Percentiles rank a stretch among this genome's conserved stretches.
Conservation (phyloP, 2,797 vertebrate genomes). For the Austrolebias charrua region DNA sequence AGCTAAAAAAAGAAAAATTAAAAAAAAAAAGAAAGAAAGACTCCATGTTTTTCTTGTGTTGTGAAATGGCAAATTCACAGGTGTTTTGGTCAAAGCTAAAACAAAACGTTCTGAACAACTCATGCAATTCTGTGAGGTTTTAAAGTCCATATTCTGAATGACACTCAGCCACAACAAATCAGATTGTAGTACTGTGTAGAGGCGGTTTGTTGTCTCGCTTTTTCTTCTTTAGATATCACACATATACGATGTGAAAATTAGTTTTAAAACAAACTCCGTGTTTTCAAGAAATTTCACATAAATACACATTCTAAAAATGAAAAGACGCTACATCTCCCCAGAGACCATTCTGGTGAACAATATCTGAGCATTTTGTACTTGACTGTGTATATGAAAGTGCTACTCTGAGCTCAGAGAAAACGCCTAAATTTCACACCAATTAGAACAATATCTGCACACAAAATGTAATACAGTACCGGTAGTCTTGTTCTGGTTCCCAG, state of each 20-base stretch:
- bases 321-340: slow-evolving; percentile 12
- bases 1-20: too few species aligned
- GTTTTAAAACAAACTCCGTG: neutral
- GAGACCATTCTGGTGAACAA: slow-evolving; percentile 21
- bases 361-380: slow-evolving; percentile 1
- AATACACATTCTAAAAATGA: slow-evolving; percentile 10
- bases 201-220: too few species aligned
- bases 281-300: slow-evolving; percentile 12
- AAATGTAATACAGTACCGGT: slow-evolving; percentile 11
- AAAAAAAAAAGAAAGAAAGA: too few species aligned
- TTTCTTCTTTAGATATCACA: too few species aligned
- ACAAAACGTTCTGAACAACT: neutral
- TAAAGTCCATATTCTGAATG: too few species aligned
- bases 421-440: slow-evolving; percentile 63
- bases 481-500: slow-evolving; percentile 1
- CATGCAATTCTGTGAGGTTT: too few species aligned
- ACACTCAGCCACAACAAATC: too few species aligned
- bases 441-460: slow-evolving; percentile 41
- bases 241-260: slow-evolving; percentile 11
- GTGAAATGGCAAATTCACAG: too few species aligned
- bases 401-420: slow-evolving; percentile 29
- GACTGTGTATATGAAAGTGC: slow-evolving; percentile 26
- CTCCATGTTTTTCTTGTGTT: neutral
- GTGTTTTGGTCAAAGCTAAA: too few species aligned
- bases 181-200: too few species aligned